Conservation (phyloP, 2,888 invertebrate species). For the Drosophila mimica region DNA sequence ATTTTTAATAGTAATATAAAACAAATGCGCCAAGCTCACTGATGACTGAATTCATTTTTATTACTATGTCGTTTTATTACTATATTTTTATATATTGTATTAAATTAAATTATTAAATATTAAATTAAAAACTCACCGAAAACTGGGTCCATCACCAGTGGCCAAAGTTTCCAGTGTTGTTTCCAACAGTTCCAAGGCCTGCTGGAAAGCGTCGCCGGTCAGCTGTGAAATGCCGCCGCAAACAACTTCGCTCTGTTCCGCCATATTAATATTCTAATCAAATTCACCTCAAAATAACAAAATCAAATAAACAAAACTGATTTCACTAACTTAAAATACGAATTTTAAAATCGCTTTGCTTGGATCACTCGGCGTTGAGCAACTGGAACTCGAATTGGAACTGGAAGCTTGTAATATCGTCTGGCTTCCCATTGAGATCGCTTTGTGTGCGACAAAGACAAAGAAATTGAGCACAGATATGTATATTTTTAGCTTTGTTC, state of each 20-base stretch:
- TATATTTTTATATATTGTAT: too few relatives aligned
- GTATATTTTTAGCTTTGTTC: not conserved
- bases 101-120: too few relatives aligned
- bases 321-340: constrained; percentile 2
- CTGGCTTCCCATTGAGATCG: constrained; percentile 14
- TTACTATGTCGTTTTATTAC: too few relatives aligned
- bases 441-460: constrained; percentile 42
- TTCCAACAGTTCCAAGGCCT: constrained; percentile 33
- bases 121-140: not conserved
- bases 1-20: too few relatives aligned
- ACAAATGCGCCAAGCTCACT: too few relatives aligned
- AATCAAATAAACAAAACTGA: constrained; percentile 10
- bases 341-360: constrained; percentile 43
- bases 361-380: constrained; percentile 37
- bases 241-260: constrained; percentile 23
- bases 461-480: not conserved
- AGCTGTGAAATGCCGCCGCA: constrained; percentile 43
- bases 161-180: constrained; percentile 34
- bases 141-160: constrained; percentile 35
- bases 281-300: not conserved
- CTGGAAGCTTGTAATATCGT: constrained; percentile 7
- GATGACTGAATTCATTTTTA: too few relatives aligned
- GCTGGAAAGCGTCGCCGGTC: constrained; percentile 20
- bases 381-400: constrained; percentile 8
- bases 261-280: constrained; percentile 25